Evolutionary conservation across 37 sponge, comb jelly and placozoan genomes (phyloP).

Genomic region (Aplysina aerophoba): DNA sequence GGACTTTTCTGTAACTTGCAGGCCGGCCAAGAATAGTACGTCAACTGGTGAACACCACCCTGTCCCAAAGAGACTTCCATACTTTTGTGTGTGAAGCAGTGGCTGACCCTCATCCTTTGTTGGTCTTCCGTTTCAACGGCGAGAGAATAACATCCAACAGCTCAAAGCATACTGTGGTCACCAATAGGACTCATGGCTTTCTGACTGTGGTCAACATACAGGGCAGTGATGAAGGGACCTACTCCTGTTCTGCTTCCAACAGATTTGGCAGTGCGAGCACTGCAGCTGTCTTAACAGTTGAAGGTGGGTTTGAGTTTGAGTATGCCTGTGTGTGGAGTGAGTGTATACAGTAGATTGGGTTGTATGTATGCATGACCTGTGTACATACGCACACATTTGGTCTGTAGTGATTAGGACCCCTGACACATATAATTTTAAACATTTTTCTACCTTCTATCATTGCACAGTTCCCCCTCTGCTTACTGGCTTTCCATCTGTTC

Average conservation of each 20-base stretch:
- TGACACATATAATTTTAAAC: too few relatives aligned
- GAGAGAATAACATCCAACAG: neutral
- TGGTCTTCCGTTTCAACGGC: neutral
- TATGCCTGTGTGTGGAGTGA: too few relatives aligned
- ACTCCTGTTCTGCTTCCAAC: constrained; percentile 28
- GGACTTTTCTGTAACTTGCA: neutral
- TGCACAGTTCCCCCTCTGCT: neutral
- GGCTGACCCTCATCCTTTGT: constrained; percentile 9
- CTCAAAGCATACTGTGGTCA: neutral
- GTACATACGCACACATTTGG: neutral
- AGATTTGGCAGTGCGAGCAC: constrained; percentile 27
- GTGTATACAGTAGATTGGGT: too few relatives aligned
- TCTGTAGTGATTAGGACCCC: too few relatives aligned
- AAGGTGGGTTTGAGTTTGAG: neutral
- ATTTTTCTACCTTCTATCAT: neutral
- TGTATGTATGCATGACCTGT: too few relatives aligned
- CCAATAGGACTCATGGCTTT: neutral
- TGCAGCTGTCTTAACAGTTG: constrained; percentile 2
- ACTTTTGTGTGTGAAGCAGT: constrained; percentile 1
- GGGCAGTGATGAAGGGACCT: constrained; percentile 12
- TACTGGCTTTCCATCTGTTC: neutral
- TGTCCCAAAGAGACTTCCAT: neutral
- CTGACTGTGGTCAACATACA: neutral
- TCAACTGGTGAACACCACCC: neutral
- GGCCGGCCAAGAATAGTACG: neutral